Percentiles rank a stretch among this genome's conserved stretches.
Conservation (phyloP, 2,797 vertebrate genomes). For the Miichthys miiuy region DNA sequence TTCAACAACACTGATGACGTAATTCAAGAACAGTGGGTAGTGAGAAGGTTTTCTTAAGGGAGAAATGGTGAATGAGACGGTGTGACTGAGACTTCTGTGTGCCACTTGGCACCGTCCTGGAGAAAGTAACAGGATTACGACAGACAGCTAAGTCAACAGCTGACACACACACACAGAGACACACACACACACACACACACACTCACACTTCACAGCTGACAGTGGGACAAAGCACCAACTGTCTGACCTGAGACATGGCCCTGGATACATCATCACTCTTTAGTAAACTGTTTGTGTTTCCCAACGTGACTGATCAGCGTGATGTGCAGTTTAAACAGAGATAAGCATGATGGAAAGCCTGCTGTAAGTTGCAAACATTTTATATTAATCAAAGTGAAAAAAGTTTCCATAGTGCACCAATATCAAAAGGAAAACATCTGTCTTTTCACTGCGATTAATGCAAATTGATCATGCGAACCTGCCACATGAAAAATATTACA, state of each 20-base stretch:
- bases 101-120: conserved; percentile 70
- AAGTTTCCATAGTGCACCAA: no score
- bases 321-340: neutral
- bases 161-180: conserved; percentile 59
- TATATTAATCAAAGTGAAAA: neutral
- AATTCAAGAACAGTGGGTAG: neutral
- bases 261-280: conserved; percentile 31
- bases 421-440: neutral
- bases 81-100: conserved; percentile 43
- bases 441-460: neutral
- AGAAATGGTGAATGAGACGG: conserved; percentile 33
- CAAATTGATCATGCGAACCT: neutral
- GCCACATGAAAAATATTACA: neutral
- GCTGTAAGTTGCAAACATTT: neutral
- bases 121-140: conserved; percentile 79
- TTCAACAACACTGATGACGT: conserved; percentile 8
- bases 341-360: no score
- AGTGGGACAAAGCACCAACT: conserved; percentile 73
- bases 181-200: conserved; percentile 47
- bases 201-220: conserved; percentile 71
- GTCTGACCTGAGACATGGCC: conserved; percentile 56
- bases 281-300: conserved; percentile 13
- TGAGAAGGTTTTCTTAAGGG: neutral
- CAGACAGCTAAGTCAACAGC: conserved; percentile 82
- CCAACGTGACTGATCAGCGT: neutral